Conservation (phyloP, 2,797 vertebrate species). For the Cyclopterus lumpus region DNA sequence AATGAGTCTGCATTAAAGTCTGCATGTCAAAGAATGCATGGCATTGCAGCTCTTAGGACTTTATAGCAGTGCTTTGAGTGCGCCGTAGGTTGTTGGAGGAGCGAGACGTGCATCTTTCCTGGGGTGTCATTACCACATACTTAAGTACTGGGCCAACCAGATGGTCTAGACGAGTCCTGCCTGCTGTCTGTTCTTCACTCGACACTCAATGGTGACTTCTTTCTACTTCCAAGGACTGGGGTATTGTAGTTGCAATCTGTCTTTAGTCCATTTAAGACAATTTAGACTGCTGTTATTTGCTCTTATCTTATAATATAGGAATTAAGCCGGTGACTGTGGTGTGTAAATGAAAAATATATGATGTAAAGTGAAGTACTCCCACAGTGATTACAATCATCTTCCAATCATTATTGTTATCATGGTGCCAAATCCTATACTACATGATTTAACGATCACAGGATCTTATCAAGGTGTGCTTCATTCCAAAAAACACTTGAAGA, state of each 20-base stretch:
- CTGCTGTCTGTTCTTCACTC: constrained; percentile 23
- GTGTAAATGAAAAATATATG: background rate
- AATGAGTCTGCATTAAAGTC: constrained; percentile 15
- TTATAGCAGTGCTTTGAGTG: constrained; percentile 18
- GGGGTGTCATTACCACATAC: constrained; percentile 55
- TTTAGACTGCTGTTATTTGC: background rate
- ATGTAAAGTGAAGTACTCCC: background rate
- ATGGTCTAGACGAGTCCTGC: constrained; percentile 30
- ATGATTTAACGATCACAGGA: background rate
- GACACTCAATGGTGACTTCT: background rate
- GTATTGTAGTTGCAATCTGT: background rate
- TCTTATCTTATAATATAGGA: background rate
- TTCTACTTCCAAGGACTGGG: background rate
- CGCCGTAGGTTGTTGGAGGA: constrained; percentile 33
- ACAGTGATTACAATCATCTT: background rate
- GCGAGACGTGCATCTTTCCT: constrained; percentile 29
- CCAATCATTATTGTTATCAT: background rate
- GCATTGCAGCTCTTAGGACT: constrained; percentile 17
- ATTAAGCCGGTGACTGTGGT: background rate
- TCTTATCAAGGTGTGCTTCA: background rate
- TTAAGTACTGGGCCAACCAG: constrained; percentile 64
- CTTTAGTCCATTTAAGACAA: background rate
- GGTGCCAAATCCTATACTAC: background rate
- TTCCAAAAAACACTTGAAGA: background rate
- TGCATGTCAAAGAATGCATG: constrained; percentile 44